Evolutionary conservation across 2,113 vertebrate species (phyloP).

Genomic region (Protobothrops flavoviridis): DNA sequence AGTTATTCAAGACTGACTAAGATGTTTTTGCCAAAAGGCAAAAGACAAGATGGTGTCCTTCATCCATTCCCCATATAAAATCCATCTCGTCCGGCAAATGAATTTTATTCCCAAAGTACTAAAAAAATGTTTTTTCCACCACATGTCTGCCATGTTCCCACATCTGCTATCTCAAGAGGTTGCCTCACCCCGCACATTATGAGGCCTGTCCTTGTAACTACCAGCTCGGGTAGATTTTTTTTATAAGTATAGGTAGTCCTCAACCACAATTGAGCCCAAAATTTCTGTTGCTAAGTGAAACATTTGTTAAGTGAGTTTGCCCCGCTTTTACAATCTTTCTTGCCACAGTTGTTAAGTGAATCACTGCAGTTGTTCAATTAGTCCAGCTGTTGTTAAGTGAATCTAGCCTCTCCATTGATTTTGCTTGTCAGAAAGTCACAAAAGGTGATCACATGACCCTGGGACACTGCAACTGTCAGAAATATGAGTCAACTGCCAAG

Average conservation of each 20-base stretch:
- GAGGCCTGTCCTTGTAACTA: neutral
- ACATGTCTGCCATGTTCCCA: neutral
- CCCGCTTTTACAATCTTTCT: too few relatives aligned
- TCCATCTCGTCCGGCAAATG: neutral
- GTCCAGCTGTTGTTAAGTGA: too few relatives aligned
- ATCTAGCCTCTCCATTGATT: too few relatives aligned
- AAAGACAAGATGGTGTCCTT: neutral
- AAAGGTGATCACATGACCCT: too few relatives aligned
- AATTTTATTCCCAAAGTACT: neutral
- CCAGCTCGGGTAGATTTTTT: neutral
- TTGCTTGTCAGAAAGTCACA: too few relatives aligned
- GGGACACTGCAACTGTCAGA: too few relatives aligned
- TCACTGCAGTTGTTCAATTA: too few relatives aligned
- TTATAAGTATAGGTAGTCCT: neutral
- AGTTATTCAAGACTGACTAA: neutral
- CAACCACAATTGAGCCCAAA: too few relatives aligned
- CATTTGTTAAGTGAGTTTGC: too few relatives aligned
- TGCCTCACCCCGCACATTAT: neutral
- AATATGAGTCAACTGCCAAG: too few relatives aligned
- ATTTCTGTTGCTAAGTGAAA: too few relatives aligned
- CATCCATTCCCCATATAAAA: neutral
- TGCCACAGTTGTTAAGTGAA: too few relatives aligned
- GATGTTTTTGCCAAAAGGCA: neutral
- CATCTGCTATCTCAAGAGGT: neutral
- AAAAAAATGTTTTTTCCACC: neutral